A percentile compares a stretch with the other conserved stretches of the same genome.
phyloP scores from a whole-genome alignment of 1,140 invertebrate species.

The Orchesella cincta region DNA sequence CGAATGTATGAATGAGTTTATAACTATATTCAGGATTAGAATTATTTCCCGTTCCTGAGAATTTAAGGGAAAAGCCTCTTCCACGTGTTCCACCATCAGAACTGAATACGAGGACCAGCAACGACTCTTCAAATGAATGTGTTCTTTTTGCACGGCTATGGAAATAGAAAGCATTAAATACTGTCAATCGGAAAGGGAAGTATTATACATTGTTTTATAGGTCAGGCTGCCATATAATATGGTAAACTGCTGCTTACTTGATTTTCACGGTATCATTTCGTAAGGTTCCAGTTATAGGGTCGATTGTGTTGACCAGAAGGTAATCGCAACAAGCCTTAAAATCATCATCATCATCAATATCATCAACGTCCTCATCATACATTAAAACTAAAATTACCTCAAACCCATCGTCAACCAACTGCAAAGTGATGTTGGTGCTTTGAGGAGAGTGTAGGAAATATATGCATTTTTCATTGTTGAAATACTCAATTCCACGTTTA shows the following conservation, averaged over 20 bases:
- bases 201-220: background rate
- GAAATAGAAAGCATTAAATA: too few species aligned
- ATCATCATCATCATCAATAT: too few species aligned
- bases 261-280: background rate
- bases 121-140: background rate
- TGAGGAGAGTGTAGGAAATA: background rate
- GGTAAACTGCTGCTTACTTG: background rate
- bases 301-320: background rate
- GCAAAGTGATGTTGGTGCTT: background rate
- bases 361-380: too few species aligned
- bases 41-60: background rate
- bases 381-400: too few species aligned
- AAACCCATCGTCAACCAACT: background rate
- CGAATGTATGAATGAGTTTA: background rate
- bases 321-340: slow-evolving; percentile 10
- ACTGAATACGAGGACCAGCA: background rate
- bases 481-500: background rate
- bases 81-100: background rate
- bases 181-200: background rate
- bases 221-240: background rate
- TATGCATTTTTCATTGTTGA: background rate
- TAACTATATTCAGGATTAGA: background rate
- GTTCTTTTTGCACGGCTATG: background rate
- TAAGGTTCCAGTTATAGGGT: background rate
- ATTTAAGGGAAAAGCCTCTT: slow-evolving; percentile 12